Evolutionary conservation across 2,113 vertebrate genomes (phyloP).

Genomic region (Ranitomeya variabilis): DNA sequence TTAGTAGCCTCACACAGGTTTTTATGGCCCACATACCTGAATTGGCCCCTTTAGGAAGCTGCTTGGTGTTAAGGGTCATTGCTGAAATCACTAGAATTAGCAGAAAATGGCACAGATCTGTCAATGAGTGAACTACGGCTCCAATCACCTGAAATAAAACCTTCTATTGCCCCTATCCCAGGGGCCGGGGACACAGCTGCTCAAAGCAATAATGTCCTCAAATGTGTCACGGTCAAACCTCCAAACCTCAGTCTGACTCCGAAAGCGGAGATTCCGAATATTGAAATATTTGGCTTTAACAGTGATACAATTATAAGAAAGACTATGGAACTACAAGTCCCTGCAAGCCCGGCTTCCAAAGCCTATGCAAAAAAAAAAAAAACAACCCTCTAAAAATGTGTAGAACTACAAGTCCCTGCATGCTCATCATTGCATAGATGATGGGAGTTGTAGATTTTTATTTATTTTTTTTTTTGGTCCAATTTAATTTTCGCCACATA

Average conservation of each 20-base stretch:
- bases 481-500: too few relatives aligned
- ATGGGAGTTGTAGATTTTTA: too few relatives aligned
- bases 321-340: too few relatives aligned
- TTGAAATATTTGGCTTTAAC: background rate
- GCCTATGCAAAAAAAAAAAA: too few relatives aligned
- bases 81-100: conserved; percentile 77
- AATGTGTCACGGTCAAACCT: background rate
- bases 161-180: conserved; percentile 77
- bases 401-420: background rate
- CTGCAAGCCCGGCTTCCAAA: too few relatives aligned
- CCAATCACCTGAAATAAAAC: conserved; percentile 90
- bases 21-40: conserved; percentile 79
- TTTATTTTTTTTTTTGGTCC: too few relatives aligned
- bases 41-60: conserved; percentile 71
- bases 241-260: background rate
- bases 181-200: background rate
- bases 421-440: background rate
- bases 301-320: background rate
- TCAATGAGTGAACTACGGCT: conserved; percentile 76
- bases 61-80: conserved; percentile 78
- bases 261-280: background rate
- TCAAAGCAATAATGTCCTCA: conserved; percentile 1
- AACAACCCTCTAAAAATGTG: too few relatives aligned
- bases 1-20: conserved; percentile 64
- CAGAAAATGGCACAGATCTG: conserved; percentile 80